These are phyloP conservation scores for Yasuhikotakia modesta DNA, from an alignment of 2,797 vertebrate genomes.

Conservation along the genomic window DNA sequence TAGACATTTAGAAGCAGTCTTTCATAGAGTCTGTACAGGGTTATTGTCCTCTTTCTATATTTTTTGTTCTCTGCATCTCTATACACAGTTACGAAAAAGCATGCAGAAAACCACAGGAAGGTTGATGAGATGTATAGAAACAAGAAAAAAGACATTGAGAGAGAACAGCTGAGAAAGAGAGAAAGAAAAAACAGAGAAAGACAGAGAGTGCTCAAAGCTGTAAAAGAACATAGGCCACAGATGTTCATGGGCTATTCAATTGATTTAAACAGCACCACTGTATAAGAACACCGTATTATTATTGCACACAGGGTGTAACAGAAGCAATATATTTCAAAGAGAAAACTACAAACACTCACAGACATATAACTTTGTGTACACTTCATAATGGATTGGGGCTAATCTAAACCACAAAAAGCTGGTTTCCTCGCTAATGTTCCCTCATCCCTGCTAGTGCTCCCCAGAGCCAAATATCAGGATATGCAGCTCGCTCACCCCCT, in stretches of 20 bases:
- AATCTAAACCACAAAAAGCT: constrained; percentile 49
- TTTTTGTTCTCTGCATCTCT: neutral
- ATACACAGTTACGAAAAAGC: neutral
- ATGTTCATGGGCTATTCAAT: constrained; percentile 30
- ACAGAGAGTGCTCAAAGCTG: neutral
- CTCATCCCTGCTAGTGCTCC: constrained; percentile 34
- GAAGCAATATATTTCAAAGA: constrained; percentile 1
- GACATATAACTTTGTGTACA: neutral
- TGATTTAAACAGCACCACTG: constrained; percentile 37
- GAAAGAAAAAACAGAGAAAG: no score
- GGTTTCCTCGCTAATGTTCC: constrained; percentile 38
- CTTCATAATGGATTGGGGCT: constrained; percentile 29
- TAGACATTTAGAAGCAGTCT: neutral
- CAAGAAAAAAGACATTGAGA: neutral
- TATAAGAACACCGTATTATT: constrained; percentile 5
- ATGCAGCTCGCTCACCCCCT: constrained; percentile 43
- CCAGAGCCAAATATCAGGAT: constrained; percentile 46
- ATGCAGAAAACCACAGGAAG: neutral
- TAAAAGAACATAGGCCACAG: constrained; percentile 40
- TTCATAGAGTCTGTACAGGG: neutral
- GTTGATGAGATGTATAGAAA: constrained; percentile 15
- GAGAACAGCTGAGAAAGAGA: neutral
- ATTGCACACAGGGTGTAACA: constrained; percentile 13
- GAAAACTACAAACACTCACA: constrained; percentile 14
- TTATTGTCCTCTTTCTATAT: constrained; percentile 5